Conservation (phyloP, 1,140 invertebrate genomes). For the Drosophila micromelanica region DNA sequence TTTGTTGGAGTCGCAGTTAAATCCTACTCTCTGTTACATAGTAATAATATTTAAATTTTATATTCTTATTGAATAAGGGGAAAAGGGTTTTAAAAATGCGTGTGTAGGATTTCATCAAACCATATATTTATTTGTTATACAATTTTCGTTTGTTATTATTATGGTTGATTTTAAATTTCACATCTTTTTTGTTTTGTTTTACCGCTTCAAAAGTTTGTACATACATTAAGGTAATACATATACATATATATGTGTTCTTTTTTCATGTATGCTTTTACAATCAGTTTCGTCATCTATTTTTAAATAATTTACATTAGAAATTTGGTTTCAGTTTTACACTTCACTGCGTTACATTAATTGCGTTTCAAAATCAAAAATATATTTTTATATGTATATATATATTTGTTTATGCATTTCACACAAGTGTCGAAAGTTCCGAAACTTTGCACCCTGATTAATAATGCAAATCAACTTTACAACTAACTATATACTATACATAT, state of each 20-base stretch:
- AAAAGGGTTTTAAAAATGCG: neutral
- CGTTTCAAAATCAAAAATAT: conserved; percentile 51
- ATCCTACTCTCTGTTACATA: too few relatives aligned
- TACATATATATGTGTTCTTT: conserved; percentile 3
- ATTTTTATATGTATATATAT: conserved; percentile 48
- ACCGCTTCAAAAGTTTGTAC: conserved; percentile 37
- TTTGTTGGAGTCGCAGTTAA: too few relatives aligned
- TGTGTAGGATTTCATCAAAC: conserved; percentile 22
- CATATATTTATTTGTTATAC: conserved; percentile 42
- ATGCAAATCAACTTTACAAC: too few relatives aligned
- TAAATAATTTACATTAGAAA: conserved; percentile 77
- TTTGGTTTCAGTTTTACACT: conserved; percentile 67
- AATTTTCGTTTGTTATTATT: conserved; percentile 21
- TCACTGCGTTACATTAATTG: conserved; percentile 57
- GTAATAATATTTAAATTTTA: too few relatives aligned
- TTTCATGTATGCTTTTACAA: conserved; percentile 46
- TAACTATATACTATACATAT: too few relatives aligned
- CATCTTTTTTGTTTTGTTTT: conserved; percentile 13
- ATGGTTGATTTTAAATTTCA: conserved; percentile 15
- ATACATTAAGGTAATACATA: conserved; percentile 27
- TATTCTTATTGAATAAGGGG: too few relatives aligned
- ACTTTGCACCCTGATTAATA: too few relatives aligned
- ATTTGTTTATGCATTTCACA: too few relatives aligned
- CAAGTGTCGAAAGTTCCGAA: too few relatives aligned
- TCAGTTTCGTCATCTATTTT: conserved; percentile 56